Evolutionary conservation across 2,888 invertebrate species (phyloP), one percentile per base, ranked within the genome.

Genomic region (Rutpela maculata): DNA sequence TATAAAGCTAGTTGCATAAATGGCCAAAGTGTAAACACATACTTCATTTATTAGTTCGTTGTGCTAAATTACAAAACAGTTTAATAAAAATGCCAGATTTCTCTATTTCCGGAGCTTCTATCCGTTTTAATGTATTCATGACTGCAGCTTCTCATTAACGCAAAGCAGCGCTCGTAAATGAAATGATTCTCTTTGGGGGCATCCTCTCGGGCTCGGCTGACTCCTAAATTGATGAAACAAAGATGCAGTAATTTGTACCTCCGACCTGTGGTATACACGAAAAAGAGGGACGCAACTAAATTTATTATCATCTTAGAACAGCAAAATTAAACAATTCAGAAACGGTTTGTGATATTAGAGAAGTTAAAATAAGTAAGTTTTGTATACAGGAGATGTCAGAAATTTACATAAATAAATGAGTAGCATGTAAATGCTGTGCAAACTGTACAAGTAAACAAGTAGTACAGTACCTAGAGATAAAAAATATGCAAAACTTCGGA

Each of bases 41-140:
- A 17, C 57, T 19, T 35, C 18, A 69, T 69, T 69, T 59, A 69
- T 57, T 38, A 38, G 57, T 15, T 18, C 38, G 35, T 18, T 19
- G 69, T 15, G 15, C 11, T 59, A 69, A 69, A 69, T 59, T 31
- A 57, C 69, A 57, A 57, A 69, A 69, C 57, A 57, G 55, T 69
- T 69, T 69, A 69, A 69, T 69, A 69, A 69, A 69, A 69, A 57
- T 17, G 17, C 69, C 35, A 38, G 69, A 69, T 59, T 69, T 56
- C 55, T 56, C 67, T 38, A 69, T 57, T 56, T 57, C 69, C 57
- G n/a, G 35, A 35, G 50, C 17, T n/a, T 66, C 66, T 6, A 22
- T 22, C n/a, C 55, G 66, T 66, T 59, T 57, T 69, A 69, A 69
- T 69, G 69, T 69, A 69, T 69, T 69, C 69, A 57, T 31, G 57